Evolutionary conservation across 2,113 vertebrate species (phyloP).

Genomic region (Microcebus griseorufus): DNA sequence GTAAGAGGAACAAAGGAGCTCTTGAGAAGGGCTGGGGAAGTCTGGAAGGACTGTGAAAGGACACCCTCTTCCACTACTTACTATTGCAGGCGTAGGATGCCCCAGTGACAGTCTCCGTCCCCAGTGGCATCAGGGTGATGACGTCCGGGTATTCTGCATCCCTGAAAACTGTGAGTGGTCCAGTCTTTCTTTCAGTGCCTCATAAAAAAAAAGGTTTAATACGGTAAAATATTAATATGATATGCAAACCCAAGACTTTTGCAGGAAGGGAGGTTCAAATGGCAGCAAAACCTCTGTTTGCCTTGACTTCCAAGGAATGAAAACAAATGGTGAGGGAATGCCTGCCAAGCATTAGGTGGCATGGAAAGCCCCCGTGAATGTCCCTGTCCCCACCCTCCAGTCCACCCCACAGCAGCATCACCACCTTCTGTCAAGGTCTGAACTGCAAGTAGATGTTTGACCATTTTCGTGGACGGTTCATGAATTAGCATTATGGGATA

Average conservation of each 20-base stretch:
- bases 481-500: not conserved
- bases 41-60: not conserved
- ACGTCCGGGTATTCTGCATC: not conserved
- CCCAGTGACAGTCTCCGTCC: not conserved
- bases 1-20: no score
- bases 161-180: not conserved
- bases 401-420: not conserved
- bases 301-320: not conserved
- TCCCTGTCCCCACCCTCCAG: not conserved
- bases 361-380: not conserved
- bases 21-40: no score
- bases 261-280: not conserved
- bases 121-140: not conserved
- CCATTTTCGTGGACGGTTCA: not conserved
- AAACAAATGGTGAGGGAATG: slow-evolving; percentile 40
- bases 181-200: not conserved
- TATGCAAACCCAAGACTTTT: not conserved
- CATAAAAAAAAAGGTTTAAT: not conserved
- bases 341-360: not conserved
- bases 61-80: not conserved
- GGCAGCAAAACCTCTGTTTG: not conserved
- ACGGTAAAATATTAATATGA: not conserved
- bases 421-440: not conserved
- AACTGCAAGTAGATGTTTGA: not conserved
- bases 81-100: not conserved